Evolutionary conservation across 2,797 vertebrate genomes (phyloP).

Genomic region (Stomatorhinus walkeri): DNA sequence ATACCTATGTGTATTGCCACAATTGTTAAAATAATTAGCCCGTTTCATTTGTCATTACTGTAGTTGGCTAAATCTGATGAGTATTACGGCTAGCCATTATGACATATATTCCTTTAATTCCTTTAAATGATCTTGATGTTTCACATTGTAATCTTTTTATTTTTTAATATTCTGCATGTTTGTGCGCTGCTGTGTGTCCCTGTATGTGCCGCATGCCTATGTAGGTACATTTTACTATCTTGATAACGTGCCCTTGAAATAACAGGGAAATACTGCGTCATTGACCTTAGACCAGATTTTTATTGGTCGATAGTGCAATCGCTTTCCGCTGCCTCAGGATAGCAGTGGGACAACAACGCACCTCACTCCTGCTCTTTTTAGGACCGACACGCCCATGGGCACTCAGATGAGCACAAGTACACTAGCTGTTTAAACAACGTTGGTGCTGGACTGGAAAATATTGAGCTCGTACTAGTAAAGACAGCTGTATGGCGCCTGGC

Average conservation of each 20-base stretch:
- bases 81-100: neutral
- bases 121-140: neutral
- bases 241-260: neutral
- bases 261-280: neutral
- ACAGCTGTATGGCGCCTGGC: neutral
- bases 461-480: neutral
- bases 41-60: neutral
- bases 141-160: neutral
- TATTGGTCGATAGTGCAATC: neutral
- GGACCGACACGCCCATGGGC: neutral
- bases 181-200: neutral
- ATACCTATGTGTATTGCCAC: neutral
- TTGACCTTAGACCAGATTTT: neutral
- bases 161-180: neutral
- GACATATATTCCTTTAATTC: neutral
- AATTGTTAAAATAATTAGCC: neutral
- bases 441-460: neutral
- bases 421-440: neutral
- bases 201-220: neutral
- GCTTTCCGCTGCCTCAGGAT: neutral
- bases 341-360: neutral
- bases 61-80: neutral
- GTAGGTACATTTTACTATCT: neutral
- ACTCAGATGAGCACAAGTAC: neutral
- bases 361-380: neutral